A percentile compares a stretch with the other conserved stretches of the same genome.
phyloP scores from a whole-genome alignment of 92 coral and sea anemone species.

The Actinostola sp. region DNA sequence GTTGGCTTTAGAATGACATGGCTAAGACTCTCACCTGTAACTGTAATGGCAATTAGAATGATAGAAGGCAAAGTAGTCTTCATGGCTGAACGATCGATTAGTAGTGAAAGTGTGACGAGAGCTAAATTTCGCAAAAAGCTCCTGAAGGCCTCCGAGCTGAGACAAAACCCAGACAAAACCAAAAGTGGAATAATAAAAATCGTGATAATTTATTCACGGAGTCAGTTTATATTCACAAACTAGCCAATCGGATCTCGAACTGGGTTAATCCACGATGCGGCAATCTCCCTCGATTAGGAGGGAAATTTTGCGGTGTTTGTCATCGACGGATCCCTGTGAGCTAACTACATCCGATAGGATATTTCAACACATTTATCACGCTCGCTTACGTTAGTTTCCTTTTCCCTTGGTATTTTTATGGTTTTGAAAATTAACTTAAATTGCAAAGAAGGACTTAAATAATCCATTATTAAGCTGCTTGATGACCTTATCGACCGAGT shows the following conservation, averaged over 20 bases:
- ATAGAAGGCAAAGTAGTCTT: background rate
- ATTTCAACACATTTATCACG: too few relatives aligned
- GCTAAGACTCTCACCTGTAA: background rate
- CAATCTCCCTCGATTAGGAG: background rate
- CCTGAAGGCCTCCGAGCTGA: background rate
- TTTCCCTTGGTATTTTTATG: too few relatives aligned
- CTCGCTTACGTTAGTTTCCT: too few relatives aligned
- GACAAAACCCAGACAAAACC: constrained; percentile 30
- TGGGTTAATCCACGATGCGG: background rate
- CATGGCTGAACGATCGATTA: background rate
- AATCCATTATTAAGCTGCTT: too few relatives aligned
- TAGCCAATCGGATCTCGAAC: constrained; percentile 19
- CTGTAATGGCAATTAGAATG: background rate
- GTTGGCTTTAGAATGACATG: background rate
- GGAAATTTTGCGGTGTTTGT: too few relatives aligned
- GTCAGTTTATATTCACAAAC: constrained; percentile 1
- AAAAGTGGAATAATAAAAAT: constrained; percentile 9
- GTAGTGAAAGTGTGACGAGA: background rate
- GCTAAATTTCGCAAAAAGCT: background rate
- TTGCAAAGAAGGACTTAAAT: too few relatives aligned
- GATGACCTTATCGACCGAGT: too few relatives aligned
- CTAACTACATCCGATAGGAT: too few relatives aligned
- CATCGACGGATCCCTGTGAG: too few relatives aligned
- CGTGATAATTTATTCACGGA: constrained; percentile 3
- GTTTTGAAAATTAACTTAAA: too few relatives aligned